Percentiles rank a stretch among this genome's conserved stretches.
These are phyloP conservation scores for Aulostomus chinensis DNA, from an alignment of 2,797 vertebrate species.

Conservation along the genomic window DNA sequence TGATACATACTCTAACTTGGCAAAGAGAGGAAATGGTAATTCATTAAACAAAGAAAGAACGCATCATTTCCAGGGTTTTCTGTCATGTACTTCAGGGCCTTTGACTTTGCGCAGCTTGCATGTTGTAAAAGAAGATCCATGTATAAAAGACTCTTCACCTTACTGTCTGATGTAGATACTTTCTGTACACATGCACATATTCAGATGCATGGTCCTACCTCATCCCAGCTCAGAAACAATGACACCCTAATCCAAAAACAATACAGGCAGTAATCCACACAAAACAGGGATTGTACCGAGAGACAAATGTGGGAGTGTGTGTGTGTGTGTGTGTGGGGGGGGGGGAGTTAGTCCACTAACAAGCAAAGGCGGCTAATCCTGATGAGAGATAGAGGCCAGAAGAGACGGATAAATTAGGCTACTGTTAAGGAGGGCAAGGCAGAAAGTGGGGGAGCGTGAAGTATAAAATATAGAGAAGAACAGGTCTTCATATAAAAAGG, in stretches of 20 bases:
- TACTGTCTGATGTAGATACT: slow-evolving; percentile 16
- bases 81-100: slow-evolving; percentile 1
- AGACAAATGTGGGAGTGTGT: slow-evolving; percentile 51
- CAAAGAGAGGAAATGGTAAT: too few species aligned
- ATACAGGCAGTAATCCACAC: slow-evolving; percentile 71
- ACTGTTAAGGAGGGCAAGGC: slow-evolving; percentile 28
- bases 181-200: slow-evolving; percentile 10
- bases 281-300: slow-evolving; percentile 64
- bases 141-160: slow-evolving; percentile 34
- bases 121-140: background rate
- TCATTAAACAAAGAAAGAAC: slow-evolving; percentile 4
- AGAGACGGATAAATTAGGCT: slow-evolving; percentile 45
- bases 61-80: slow-evolving; percentile 15
- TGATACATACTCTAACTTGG: too few species aligned
- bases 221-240: slow-evolving; percentile 65
- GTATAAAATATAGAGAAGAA: background rate
- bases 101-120: slow-evolving; percentile 5
- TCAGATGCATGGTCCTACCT: slow-evolving; percentile 24
- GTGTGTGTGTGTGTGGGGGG: slow-evolving; percentile 26
- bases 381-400: slow-evolving; percentile 63
- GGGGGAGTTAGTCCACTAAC: slow-evolving; percentile 39
- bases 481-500: background rate
- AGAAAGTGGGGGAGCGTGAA: background rate
- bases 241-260: slow-evolving; percentile 72
- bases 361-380: slow-evolving; percentile 63